Evolutionary conservation across 2,113 vertebrate species (phyloP).

Genomic region (Channa maculata): DNA sequence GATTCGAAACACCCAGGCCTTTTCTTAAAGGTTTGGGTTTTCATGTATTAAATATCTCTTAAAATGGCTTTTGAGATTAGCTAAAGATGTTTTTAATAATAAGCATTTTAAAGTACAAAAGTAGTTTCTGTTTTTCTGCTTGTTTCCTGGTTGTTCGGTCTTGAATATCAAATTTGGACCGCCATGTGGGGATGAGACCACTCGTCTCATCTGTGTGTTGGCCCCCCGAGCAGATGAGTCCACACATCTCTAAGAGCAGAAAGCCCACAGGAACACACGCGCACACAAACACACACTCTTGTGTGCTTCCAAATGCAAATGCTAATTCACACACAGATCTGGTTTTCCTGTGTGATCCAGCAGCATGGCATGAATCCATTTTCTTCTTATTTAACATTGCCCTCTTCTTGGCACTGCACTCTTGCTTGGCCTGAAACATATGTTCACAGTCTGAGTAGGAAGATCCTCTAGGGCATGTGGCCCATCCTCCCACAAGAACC

Average conservation of each 20-base stretch:
- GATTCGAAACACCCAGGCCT: constrained; percentile 1
- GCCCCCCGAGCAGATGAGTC: constrained; percentile 8
- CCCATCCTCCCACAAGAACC: constrained; percentile 23
- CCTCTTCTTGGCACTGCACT: constrained; percentile 29
- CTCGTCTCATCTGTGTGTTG: constrained; percentile 22
- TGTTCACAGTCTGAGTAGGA: constrained; percentile 51
- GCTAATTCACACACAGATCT: neutral
- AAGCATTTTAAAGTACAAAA: constrained; percentile 25
- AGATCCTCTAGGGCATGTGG: constrained; percentile 34
- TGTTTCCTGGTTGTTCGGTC: constrained; percentile 10
- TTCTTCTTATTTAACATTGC: constrained; percentile 25
- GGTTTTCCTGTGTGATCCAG: constrained; percentile 3
- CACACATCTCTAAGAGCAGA: constrained; percentile 34
- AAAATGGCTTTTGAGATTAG: no score
- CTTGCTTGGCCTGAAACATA: constrained; percentile 48
- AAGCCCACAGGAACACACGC: constrained; percentile 2
- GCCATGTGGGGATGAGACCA: constrained; percentile 34
- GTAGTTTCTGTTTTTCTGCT: constrained; percentile 7
- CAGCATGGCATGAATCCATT: constrained; percentile 27
- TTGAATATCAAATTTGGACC: no score
- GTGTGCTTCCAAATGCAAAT: neutral
- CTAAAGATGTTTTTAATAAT: neutral
- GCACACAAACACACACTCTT: neutral
- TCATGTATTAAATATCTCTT: constrained; percentile 26
- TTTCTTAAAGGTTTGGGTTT: neutral